Percentiles rank a stretch among this genome's conserved stretches.
These are phyloP conservation scores for Ptilorrhoa leucosticta DNA, from an alignment of 2,113 vertebrate species.

Conservation along the genomic window DNA sequence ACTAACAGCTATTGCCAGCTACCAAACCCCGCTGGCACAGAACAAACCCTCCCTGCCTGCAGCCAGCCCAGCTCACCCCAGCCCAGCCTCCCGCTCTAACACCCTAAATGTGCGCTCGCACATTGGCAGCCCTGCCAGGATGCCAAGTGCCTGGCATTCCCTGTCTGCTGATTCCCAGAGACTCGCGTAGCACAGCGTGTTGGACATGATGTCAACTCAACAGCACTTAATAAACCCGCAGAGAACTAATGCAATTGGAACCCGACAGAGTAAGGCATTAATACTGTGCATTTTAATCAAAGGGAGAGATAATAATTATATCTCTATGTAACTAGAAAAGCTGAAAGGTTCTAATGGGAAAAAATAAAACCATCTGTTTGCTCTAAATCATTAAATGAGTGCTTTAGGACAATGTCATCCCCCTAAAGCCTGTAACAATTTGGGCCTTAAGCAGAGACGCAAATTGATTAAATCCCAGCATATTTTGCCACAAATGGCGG, in stretches of 20 bases:
- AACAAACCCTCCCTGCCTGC: neutral
- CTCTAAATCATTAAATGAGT: slow-evolving; percentile 53
- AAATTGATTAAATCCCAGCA: slow-evolving; percentile 51
- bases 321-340: slow-evolving; percentile 16
- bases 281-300: slow-evolving; percentile 63
- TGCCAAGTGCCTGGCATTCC: neutral
- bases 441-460: slow-evolving; percentile 35
- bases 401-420: slow-evolving; percentile 56
- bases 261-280: slow-evolving; percentile 13
- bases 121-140: accelerated
- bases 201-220: neutral
- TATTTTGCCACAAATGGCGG: slow-evolving; percentile 28
- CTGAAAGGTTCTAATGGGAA: slow-evolving; percentile 49
- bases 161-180: neutral
- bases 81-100: neutral
- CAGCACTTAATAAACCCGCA: neutral
- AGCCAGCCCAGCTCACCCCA: neutral
- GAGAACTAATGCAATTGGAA: neutral
- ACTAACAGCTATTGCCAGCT: neutral
- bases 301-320: slow-evolving; percentile 52
- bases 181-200: accelerated
- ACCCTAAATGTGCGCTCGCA: accelerated
- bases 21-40: neutral
- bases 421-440: slow-evolving; percentile 43
- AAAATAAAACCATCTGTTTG: slow-evolving; percentile 64